Evolutionary conservation across 2,113 vertebrate genomes (phyloP), one percentile per base, ranked within the genome.

Genomic region (Hemibagrus wyckioides): DNA sequence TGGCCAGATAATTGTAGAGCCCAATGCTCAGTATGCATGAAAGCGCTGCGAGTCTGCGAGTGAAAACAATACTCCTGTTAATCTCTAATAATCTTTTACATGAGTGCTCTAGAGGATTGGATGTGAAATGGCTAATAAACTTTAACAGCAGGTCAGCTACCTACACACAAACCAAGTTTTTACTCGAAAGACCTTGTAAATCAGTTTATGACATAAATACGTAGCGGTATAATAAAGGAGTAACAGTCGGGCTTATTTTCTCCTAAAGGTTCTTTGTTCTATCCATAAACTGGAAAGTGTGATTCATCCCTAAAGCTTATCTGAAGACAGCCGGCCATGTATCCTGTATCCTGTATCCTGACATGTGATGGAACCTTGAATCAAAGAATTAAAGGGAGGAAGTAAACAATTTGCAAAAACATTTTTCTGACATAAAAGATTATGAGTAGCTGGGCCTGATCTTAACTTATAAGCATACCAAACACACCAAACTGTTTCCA

Each of bases 91-190:
- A 83, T 50, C 17, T 69, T 83, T 69, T 83, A 67, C 11, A 30
- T 11, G 8, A 63, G 19, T 36, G n/a, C 82, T 83, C 61, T 83
- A 25, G 63, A 69, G n/a, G 82, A 30, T 25, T 30, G 21, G 61
- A 67, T 65, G 25, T 36, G 61, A 65, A 69, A 69, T 33, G n/a
- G 28, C 82, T 83, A 69, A 83, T 83, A 83, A 83, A 67, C 44
- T 67, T 52, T 83, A 83, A 83, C 41, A 52, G 61, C 63, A 36
- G 63, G 63, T 69, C 61, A 69, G 48, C 61, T 67, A 83, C 44
- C 63, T 69, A 67, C 44, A 69, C 33, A 33, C 63, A 33, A 83
- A 67, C 21, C 23, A 81, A 36, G 80, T 28, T 61, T 33, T 25
- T 50, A 50, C 17, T 52, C 6, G 4, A 36, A n/a, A 36, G 82